A percentile compares a stretch with the other conserved stretches of the same genome.
Evolutionary conservation across 2,888 invertebrate genomes (phyloP).

Genomic region (Coremacera marginata): DNA sequence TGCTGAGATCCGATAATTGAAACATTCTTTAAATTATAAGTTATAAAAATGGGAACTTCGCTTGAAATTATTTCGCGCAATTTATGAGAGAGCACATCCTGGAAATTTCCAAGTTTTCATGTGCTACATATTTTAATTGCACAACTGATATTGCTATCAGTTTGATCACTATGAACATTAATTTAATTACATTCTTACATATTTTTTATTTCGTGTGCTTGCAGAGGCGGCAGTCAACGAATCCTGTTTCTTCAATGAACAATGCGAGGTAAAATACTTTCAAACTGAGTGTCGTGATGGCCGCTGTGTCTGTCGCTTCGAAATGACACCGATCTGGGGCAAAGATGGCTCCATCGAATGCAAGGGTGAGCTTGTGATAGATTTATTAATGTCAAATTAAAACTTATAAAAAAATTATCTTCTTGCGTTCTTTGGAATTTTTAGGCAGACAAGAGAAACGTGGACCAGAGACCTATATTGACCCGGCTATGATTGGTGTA

Average conservation of each 20-base stretch:
- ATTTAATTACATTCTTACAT: neutral
- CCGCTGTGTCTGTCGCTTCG: slow-evolving; percentile 83
- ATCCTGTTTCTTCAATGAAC: slow-evolving; percentile 85
- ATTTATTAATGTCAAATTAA: neutral
- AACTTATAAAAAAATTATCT: neutral
- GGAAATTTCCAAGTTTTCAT: no score
- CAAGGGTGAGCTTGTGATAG: slow-evolving; percentile 72
- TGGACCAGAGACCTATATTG: slow-evolving; percentile 78
- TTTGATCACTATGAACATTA: no score
- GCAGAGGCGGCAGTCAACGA: slow-evolving; percentile 85
- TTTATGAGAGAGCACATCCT: no score
- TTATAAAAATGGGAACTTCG: no score
- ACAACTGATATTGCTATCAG: no score
- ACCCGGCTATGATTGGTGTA: slow-evolving; percentile 92
- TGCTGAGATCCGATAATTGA: no score
- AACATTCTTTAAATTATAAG: no score
- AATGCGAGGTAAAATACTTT: slow-evolving; percentile 80
- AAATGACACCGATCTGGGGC: slow-evolving; percentile 79
- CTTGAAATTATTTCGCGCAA: no score
- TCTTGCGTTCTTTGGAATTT: neutral
- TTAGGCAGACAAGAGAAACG: slow-evolving; percentile 73
- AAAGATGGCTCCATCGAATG: slow-evolving; percentile 81
- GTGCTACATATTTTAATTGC: no score
- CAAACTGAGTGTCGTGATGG: slow-evolving; percentile 86
- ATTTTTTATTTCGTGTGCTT: slow-evolving; percentile 2